Evolutionary conservation across 1,140 invertebrate genomes (phyloP), one percentile per base, ranked within the genome.

Genomic region (Coboldia fuscipes): DNA sequence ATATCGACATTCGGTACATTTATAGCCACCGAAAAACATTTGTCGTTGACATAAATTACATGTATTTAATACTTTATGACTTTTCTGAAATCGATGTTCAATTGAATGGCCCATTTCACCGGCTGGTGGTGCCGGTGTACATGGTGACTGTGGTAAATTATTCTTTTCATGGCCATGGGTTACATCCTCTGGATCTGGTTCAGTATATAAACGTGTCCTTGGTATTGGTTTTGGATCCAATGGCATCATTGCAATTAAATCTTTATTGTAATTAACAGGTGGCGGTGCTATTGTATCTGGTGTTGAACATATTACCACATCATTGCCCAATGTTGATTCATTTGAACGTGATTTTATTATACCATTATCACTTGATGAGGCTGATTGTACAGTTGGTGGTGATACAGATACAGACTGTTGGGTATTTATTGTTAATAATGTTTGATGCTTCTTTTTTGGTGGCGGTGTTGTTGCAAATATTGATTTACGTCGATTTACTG

Each of bases 1-100:
- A 60, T 84, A 94, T 62, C 92, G 93, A 68, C 89, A 96, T 52
- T 92, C 83, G 55, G 78, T 90, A 58, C 90, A 96, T 55, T 84
- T 89, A 33, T 84, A 65, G n/a, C n/a, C n/a, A 29, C 75, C 83
- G 49, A 85, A 75, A 46, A 88, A 77, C 64, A 94, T 86, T 55
- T 82, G 82, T 51, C 88, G 86, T 38, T 80, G 73, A 57, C 89
- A 96, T 46, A 77, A 75, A 54, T 86, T 79, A 61, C 89, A 96
- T 2, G 75, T 83, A 29, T 79, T 73, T 50, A 85, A 74, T 58
- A 92, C 73, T 51, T 86, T 88, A 54, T 89, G 75, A 3, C 70
- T 76, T 64, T 81, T 84, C 23, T 70, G 75, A 55, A 92, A 92
- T 38, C 85, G 73, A 66, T 96, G 89, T 39, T 75, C 71, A 41